Evolutionary conservation across 2,113 vertebrate genomes (phyloP), one percentile per base, ranked within the genome.

Genomic region (Prinia subflava): DNA sequence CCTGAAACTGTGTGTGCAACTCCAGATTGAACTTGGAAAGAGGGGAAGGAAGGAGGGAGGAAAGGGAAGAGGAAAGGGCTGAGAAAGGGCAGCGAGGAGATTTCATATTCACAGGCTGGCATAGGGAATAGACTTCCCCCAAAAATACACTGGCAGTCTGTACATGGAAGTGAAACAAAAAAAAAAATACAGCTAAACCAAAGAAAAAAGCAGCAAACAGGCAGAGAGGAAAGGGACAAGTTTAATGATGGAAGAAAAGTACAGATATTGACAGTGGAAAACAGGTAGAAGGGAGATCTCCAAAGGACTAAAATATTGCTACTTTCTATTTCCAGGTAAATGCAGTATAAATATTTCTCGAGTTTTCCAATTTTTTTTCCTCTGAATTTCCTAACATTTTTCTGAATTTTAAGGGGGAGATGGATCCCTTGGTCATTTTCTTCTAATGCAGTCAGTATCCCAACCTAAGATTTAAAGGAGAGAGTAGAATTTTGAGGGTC

Each of bases 181-280:
- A 67, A 97, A 98, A 98, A 79, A 35, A 7, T 89, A 44, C 47
- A 86, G 64, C 24, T 15, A 89, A 96, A 96, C 14, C 24, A 76
- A 93, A 90, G 88, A 87, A 89, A 85, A 60, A 74, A 96, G 95
- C 73, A 63, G 5, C 65, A 93, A 97, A 97, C 97, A 97, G 95
- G 77, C 79, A 94, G 97, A 98, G 98, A 98, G 98, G 97, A 98
- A 97, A 98, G 97, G 89, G 96, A 89, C 92, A 95, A 94, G 98
- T 99, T 99, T 99, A 99, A 99, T 99, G 96, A 95, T 94, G 98
- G 95, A 98, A 98, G 97, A 97, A 98, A 97, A 98, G 97, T 98
- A 98, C 97, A 99, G 98, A 97, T 98, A 95, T 97, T 95, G 96
- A 97, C 96, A 97, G 97, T 94, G 97, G 97, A 94, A 98, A 97